Evolutionary conservation across 2,888 invertebrate genomes (phyloP).

Genomic region (Erpobdella octoculata): DNA sequence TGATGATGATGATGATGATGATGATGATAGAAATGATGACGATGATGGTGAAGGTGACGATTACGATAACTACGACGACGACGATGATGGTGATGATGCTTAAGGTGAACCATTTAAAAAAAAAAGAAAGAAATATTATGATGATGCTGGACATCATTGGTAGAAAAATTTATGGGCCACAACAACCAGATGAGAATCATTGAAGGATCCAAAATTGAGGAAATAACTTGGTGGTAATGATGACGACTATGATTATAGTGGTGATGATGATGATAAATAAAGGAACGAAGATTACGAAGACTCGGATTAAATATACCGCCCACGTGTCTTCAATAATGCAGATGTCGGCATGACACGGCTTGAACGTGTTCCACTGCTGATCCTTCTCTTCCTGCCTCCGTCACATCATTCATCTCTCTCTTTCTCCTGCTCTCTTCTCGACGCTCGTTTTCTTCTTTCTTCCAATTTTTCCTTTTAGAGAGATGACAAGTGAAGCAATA

Average conservation of each 20-base stretch:
- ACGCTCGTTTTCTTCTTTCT: not conserved
- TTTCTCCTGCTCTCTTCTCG: not conserved
- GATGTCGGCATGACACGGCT: slow-evolving; percentile 8
- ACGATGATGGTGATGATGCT: not conserved
- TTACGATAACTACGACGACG: not conserved
- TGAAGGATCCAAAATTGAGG: no score
- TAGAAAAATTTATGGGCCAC: no score
- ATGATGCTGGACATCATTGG: no score
- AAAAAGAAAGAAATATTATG: no score
- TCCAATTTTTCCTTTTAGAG: no score
- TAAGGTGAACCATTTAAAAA: no score
- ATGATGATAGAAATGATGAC: not conserved
- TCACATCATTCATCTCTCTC: not conserved
- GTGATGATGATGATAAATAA: not conserved
- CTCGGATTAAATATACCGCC: not conserved
- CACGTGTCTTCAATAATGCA: slow-evolving; percentile 13
- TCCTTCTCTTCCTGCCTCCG: not conserved
- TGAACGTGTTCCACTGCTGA: not conserved
- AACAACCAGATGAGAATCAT: no score
- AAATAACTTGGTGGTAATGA: not conserved
- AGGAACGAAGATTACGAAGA: not conserved
- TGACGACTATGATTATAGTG: not conserved
- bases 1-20: not conserved
- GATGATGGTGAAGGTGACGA: no score
- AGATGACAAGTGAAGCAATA: not conserved